Percentiles rank a stretch among this genome's conserved stretches.
Conservation (phyloP, 2,797 vertebrate genomes). For the Protosalanx chinensis region DNA sequence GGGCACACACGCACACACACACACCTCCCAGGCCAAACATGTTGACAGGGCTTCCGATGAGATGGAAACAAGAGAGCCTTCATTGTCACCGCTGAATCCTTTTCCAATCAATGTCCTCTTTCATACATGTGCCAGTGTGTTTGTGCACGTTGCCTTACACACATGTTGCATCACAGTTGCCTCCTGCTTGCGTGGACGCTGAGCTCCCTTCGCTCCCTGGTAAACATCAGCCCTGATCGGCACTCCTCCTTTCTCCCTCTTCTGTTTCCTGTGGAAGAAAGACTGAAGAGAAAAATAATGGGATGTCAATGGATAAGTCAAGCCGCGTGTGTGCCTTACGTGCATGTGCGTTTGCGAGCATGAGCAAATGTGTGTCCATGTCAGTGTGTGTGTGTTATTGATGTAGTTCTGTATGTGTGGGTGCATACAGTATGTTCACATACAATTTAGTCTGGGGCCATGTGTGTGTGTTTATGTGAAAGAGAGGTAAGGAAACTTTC, state of each 20-base stretch:
- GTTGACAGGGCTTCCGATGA: conserved; percentile 14
- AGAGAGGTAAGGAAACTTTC: not conserved
- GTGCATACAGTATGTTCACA: not conserved
- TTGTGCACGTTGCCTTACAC: not conserved
- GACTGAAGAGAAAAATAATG: not conserved
- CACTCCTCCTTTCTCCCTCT: not conserved
- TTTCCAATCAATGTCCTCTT: conserved; percentile 22
- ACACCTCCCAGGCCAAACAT: conserved; percentile 14
- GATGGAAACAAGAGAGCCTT: not conserved
- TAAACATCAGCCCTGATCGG: no score
- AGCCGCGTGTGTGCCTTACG: not conserved
- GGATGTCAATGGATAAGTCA: not conserved
- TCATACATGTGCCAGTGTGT: conserved; percentile 3
- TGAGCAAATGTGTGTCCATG: not conserved
- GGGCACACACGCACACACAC: not conserved
- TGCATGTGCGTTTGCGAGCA: no score
- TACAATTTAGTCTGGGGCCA: no score
- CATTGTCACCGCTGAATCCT: conserved; percentile 8
- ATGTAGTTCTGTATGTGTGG: not conserved
- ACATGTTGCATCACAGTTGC: conserved; percentile 4
- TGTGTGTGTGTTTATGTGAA: not conserved
- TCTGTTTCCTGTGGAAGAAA: not conserved
- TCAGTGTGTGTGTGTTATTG: not conserved
- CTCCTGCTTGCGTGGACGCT: not conserved
- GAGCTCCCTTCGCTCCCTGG: no score